Evolutionary conservation across 2,113 vertebrate species (phyloP).

Genomic region (Vanacampus margaritifer): DNA sequence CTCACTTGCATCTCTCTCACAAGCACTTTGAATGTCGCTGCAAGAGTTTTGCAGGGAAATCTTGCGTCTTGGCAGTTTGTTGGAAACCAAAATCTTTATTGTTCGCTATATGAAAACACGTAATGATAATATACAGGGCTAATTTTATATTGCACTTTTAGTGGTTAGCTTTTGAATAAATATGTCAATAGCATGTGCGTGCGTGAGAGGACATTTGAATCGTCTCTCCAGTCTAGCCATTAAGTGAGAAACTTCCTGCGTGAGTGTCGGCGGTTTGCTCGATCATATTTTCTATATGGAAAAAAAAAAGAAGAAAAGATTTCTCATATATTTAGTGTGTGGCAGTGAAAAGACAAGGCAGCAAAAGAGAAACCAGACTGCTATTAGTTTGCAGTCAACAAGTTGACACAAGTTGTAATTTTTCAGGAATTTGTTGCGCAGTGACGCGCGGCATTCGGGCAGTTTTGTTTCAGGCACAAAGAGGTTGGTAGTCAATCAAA

Average conservation of each 20-base stretch:
- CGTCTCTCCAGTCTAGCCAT: background rate
- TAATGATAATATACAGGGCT: slow-evolving; percentile 51
- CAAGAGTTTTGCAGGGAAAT: slow-evolving; percentile 20
- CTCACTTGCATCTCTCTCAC: slow-evolving; percentile 57
- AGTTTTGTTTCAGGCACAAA: slow-evolving; percentile 50
- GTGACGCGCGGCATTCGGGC: background rate
- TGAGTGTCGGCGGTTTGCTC: too few species aligned
- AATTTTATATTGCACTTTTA: slow-evolving; percentile 71
- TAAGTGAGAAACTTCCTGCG: background rate
- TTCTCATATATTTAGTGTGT: slow-evolving; percentile 51
- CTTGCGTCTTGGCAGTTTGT: slow-evolving; percentile 24
- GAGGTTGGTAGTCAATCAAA: slow-evolving; percentile 39
- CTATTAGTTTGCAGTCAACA: slow-evolving; percentile 65
- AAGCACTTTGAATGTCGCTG: slow-evolving; percentile 72
- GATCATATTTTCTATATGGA: too few species aligned
- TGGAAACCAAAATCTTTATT: slow-evolving; percentile 26
- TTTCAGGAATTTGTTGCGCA: slow-evolving; percentile 70
- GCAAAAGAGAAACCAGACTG: slow-evolving; percentile 43
- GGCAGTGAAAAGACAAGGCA: slow-evolving; percentile 33
- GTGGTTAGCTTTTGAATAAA: slow-evolving; percentile 46
- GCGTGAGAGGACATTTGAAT: background rate
- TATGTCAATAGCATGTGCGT: slow-evolving; percentile 7
- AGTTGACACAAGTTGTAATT: slow-evolving; percentile 74
- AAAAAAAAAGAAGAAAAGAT: too few species aligned
- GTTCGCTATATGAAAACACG: slow-evolving; percentile 50